Evolutionary conservation across 2,797 vertebrate genomes (phyloP).

Genomic region (Pseudochromis fuscus): DNA sequence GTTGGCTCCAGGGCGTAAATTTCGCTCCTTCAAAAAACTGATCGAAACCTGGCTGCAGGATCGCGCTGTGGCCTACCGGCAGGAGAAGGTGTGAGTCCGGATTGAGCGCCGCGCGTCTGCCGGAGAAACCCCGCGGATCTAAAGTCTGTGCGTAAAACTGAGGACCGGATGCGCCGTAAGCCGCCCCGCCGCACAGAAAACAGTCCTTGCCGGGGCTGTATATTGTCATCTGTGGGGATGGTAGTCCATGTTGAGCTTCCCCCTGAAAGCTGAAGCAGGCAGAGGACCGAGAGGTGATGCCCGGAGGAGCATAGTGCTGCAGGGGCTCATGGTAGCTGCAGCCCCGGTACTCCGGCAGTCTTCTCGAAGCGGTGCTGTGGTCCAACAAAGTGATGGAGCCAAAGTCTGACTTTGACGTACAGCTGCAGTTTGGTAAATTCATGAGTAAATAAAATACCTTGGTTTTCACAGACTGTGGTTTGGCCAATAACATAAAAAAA

Average conservation of each 20-base stretch:
- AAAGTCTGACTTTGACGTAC: slow-evolving; percentile 45
- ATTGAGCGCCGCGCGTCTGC: slow-evolving; percentile 7
- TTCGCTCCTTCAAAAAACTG: slow-evolving; percentile 1
- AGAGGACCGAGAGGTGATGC: slow-evolving; percentile 15
- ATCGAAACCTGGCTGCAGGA: slow-evolving; percentile 36
- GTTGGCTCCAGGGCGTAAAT: not conserved
- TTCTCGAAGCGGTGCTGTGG: not conserved
- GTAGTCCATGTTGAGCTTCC: not conserved
- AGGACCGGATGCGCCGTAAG: not conserved
- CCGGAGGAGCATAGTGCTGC: slow-evolving; percentile 33
- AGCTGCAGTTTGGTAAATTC: slow-evolving; percentile 63
- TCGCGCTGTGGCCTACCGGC: not conserved
- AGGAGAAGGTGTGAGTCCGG: slow-evolving; percentile 24
- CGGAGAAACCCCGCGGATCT: slow-evolving; percentile 23
- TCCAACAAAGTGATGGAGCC: slow-evolving; percentile 32
- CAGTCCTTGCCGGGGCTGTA: slow-evolving; percentile 1
- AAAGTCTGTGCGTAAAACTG: slow-evolving; percentile 7
- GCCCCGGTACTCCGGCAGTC: slow-evolving; percentile 37
- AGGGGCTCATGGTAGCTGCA: slow-evolving; percentile 22
- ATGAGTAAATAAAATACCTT: slow-evolving; percentile 33
- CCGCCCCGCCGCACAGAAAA: slow-evolving; percentile 10
- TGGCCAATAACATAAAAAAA: too few relatives aligned
- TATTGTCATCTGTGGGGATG: not conserved
- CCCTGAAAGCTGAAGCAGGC: slow-evolving; percentile 27
- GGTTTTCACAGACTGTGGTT: too few relatives aligned